These are phyloP conservation scores for Australoheros scitulus DNA, from an alignment of 2,113 vertebrate genomes.

Conservation along the genomic window DNA sequence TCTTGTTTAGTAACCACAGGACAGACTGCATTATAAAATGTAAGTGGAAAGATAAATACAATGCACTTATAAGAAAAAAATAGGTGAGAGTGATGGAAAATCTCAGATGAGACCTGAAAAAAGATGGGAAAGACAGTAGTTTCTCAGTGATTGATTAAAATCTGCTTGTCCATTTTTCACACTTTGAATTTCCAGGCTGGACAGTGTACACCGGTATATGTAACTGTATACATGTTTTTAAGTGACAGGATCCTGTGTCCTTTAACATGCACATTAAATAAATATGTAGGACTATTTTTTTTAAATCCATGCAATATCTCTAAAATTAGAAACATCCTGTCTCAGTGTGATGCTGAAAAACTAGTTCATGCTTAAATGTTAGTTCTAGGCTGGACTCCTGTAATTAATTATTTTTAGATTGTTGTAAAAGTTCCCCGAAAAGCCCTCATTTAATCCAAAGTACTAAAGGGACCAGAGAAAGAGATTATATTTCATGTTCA, in stretches of 20 bases:
- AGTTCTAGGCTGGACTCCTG: neutral
- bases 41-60: neutral
- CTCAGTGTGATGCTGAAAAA: neutral
- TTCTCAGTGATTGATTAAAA: too few relatives aligned
- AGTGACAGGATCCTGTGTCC: neutral
- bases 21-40: neutral
- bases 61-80: neutral
- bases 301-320: too few relatives aligned
- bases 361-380: neutral
- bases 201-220: neutral
- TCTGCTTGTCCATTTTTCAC: too few relatives aligned
- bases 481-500: neutral
- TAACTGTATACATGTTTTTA: too few relatives aligned
- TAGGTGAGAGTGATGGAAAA: neutral
- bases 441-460: neutral
- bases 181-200: too few relatives aligned
- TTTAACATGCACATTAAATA: neutral
- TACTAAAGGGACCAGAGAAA: neutral
- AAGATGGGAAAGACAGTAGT: neutral
- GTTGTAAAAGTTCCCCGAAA: neutral
- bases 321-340: neutral
- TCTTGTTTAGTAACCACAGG: neutral
- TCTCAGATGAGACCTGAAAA: neutral
- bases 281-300: neutral
- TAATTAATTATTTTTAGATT: neutral